Conservation (phyloP, 2,113 vertebrate genomes). For the Zapornia atra region DNA sequence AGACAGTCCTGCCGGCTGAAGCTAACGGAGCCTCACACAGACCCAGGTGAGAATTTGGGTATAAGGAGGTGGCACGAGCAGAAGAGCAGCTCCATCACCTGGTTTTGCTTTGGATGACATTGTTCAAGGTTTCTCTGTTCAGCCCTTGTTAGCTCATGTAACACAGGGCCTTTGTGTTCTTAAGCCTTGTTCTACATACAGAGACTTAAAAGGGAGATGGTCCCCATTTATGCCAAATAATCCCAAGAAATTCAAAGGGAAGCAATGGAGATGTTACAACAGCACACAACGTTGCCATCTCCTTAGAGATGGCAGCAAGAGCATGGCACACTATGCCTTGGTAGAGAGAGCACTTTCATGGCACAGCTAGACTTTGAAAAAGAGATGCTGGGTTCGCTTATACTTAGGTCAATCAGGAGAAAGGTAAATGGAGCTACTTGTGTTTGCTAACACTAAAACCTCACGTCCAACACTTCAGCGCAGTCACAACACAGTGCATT, state of each 20-base stretch:
- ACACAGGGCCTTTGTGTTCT: not conserved
- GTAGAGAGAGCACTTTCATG: not conserved
- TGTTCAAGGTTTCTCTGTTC: not conserved
- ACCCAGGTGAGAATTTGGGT: not conserved
- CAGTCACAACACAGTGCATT: not conserved
- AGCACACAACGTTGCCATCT: not conserved
- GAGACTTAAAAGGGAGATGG: not conserved
- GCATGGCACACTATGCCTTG: fast-evolving
- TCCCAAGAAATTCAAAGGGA: not conserved
- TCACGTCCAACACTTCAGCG: not conserved
- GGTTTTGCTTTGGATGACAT: not conserved
- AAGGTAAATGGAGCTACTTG: not conserved
- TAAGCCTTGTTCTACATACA: not conserved
- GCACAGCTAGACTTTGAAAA: not conserved
- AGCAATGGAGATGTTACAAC: not conserved
- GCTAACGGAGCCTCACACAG: fast-evolving
- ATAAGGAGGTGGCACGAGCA: not conserved
- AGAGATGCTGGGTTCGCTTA: not conserved
- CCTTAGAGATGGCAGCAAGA: not conserved
- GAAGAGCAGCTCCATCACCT: fast-evolving
- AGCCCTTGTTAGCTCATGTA: not conserved
- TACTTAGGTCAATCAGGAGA: not conserved
- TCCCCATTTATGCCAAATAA: not conserved
- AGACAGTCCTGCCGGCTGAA: fast-evolving
- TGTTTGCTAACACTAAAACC: not conserved